Percentiles rank a stretch among this genome's conserved stretches.
Evolutionary conservation across 2,888 invertebrate species (phyloP).

Genomic region (Cephus pulcher): DNA sequence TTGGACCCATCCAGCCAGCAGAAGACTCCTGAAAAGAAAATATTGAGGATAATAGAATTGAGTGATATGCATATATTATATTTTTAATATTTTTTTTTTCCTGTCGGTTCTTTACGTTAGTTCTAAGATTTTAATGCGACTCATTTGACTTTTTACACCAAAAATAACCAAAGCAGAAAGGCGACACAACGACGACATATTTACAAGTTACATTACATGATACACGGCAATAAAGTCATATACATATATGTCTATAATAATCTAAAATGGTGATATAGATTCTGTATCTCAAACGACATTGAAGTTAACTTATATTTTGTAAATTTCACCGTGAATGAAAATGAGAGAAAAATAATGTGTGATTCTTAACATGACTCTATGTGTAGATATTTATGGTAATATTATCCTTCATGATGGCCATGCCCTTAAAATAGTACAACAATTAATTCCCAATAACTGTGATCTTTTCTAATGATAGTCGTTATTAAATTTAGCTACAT

Average conservation of each 20-base stretch:
- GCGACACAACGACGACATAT: slow-evolving; percentile 56
- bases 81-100: slow-evolving; percentile 52
- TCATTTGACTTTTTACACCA: slow-evolving; percentile 49
- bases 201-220: slow-evolving; percentile 61
- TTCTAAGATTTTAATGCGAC: slow-evolving; percentile 43
- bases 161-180: slow-evolving; percentile 57
- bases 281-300: slow-evolving; percentile 34
- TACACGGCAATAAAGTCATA: slow-evolving; percentile 57
- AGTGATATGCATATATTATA: slow-evolving; percentile 51
- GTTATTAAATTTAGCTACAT: slow-evolving; percentile 38
- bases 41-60: slow-evolving; percentile 13
- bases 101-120: slow-evolving; percentile 43
- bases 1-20: background rate
- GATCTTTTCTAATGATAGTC: slow-evolving; percentile 35
- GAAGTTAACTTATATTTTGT: slow-evolving; percentile 40
- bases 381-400: slow-evolving; percentile 41
- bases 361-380: slow-evolving; percentile 27
- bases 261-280: slow-evolving; percentile 34
- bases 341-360: slow-evolving; percentile 16
- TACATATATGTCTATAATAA: slow-evolving; percentile 46
- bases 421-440: slow-evolving; percentile 40
- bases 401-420: slow-evolving; percentile 34
- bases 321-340: slow-evolving; percentile 36
- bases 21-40: background rate
- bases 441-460: slow-evolving; percentile 37